A percentile compares a stretch with the other conserved stretches of the same genome.
phyloP scores from a whole-genome alignment of 92 coral and sea anemone species.

The Virgularia gustaviana region DNA sequence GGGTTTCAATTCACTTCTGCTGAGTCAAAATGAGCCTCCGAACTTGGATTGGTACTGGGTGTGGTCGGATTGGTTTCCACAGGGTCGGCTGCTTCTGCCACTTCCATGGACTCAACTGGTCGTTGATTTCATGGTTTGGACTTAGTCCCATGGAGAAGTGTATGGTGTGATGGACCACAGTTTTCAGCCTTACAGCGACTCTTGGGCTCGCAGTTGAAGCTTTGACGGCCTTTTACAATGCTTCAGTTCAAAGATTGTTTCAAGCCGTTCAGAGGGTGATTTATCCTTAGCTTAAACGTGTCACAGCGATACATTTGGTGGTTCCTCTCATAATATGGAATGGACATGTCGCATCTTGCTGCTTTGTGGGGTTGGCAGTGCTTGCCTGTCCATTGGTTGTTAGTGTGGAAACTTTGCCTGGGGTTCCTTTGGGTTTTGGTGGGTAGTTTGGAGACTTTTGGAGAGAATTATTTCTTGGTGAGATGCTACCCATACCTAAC shows the following conservation, averaged over 20 bases:
- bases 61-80: neutral
- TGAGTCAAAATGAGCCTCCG: conserved; percentile 17
- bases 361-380: too few relatives aligned
- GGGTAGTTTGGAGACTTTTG: too few relatives aligned
- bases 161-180: conserved; percentile 35
- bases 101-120: neutral
- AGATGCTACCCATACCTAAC: conserved; percentile 54
- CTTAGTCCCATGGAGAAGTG: conserved; percentile 41
- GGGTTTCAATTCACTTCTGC: conserved; percentile 15
- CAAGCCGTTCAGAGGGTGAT: too few relatives aligned
- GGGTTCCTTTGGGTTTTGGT: too few relatives aligned
- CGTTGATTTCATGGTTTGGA: too few relatives aligned
- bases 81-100: neutral
- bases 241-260: conserved; percentile 47
- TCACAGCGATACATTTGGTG: too few relatives aligned
- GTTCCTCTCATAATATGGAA: too few relatives aligned
- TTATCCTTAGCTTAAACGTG: too few relatives aligned
- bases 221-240: conserved; percentile 40
- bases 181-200: conserved; percentile 24
- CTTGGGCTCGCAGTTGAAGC: conserved; percentile 7
- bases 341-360: too few relatives aligned
- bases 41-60: neutral
- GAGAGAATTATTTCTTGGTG: conserved; percentile 16
- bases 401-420: too few relatives aligned
- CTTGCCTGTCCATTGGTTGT: too few relatives aligned